Percentiles rank a stretch among this genome's conserved stretches.
Conservation (phyloP, 2,113 vertebrate genomes). For the Anseranas semipalmata region DNA sequence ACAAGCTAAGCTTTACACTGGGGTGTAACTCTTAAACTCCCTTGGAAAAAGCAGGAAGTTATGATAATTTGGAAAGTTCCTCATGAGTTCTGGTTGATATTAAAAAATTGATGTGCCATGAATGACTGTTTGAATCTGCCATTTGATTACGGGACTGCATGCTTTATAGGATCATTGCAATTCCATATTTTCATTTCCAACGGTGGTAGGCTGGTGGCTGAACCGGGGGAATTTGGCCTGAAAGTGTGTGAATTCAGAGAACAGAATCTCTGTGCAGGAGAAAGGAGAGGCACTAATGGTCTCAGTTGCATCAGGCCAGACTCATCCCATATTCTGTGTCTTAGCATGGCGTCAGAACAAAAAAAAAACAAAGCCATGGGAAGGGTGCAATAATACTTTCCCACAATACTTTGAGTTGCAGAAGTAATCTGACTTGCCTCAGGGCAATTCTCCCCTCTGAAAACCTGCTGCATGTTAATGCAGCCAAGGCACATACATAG, state of each 20-base stretch:
- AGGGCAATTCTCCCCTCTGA: not conserved
- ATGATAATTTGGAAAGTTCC: not conserved
- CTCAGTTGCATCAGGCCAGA: not conserved
- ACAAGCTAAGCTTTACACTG: not conserved
- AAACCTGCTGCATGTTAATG: not conserved
- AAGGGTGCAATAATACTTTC: not conserved
- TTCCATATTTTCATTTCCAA: not conserved
- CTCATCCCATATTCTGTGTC: rapidly evolving
- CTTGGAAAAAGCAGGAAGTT: not conserved
- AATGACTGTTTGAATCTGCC: not conserved
- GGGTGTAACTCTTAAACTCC: not conserved
- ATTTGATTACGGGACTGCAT: not conserved
- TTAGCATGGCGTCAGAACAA: not conserved
- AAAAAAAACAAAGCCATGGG: not conserved
- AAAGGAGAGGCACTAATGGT: not conserved
- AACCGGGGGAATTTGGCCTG: not conserved
- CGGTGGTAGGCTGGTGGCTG: not conserved
- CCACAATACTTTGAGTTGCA: not conserved
- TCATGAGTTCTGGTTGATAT: not conserved
- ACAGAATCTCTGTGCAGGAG: not conserved
- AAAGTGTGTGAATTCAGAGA: not conserved
- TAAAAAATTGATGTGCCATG: not conserved
- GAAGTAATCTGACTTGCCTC: not conserved
- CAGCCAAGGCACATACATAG: not conserved
- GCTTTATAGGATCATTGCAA: rapidly evolving